Base-by-base conservation (phyloP, 2,888 invertebrate species). In the Limnephilus rhombicus region DNA sequence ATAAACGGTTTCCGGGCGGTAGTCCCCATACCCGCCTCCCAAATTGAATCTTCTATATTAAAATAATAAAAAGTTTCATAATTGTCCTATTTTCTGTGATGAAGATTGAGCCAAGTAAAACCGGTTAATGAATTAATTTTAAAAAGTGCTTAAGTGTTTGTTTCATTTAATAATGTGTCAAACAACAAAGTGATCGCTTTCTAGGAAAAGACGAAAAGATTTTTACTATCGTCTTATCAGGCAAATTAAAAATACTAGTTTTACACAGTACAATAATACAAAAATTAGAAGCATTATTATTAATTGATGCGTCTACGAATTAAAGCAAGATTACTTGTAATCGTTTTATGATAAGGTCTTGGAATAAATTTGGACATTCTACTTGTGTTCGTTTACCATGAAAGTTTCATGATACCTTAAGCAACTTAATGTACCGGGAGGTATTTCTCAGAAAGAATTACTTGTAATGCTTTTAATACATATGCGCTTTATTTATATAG, bases 401-500 rank as follows among this genome's bases (percentile, higher is more conserved):
- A 87, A 87, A 87, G 68, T 68, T 68, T 86, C 68, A 87, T 87
- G 29, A 87, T 31, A 87, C 87, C 87, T 87, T 1, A 68, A 68
- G 68, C 24, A 24, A 68, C 24, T 9, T 68, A 68, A 68, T 68
- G 87, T 37, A 87, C 68, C 41, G 41, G 45, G 24, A 68, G n/a
- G 45, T 34, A 53, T 87, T 87, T 87, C 53, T 87, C 53, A 4
- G 87, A 87, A 87, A 31, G 49, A 53, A 87, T 37, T 45, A 86
- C 45, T 29, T 5, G 41, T 13, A 45, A 45, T 45, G 12, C 45
- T 45, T 12, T 49, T 2, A 86, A 29, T 86, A 49, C 85, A 85
- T n/a, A 45, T n/a, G 49, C 68, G n/a, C 5, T 29, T 49, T 45
- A 31, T 68, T 68, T n/a, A 68, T 68, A 68, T 68, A 68, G 68